Base-by-base conservation (phyloP, 2,113 vertebrate genomes). In the Grantiella picta region DNA sequence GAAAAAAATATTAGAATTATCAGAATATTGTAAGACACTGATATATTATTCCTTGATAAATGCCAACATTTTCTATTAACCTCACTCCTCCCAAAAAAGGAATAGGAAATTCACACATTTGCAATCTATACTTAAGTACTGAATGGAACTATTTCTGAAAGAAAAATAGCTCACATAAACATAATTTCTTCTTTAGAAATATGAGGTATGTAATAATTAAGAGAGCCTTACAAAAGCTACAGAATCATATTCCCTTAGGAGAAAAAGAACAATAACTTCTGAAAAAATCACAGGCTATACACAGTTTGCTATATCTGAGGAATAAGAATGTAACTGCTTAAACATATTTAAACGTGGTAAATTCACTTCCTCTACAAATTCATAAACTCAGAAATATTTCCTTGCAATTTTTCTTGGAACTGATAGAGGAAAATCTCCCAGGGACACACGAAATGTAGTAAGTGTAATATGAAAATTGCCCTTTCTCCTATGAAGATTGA, bases 331-430 rank as follows among this genome's bases (percentile, higher is more conserved):
- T 44, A 94, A 76, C 68, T 61, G 68, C 52, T 59, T 92, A 82
- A 80, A 69, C 22, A 11, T 71, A 90, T 84, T 89, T 84, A 9
- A 84, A 94, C 93, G 76, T 53, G 49, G 38, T 80, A 94, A 89
- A 94, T 89, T 82, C 7, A 72, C 54, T 93, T 95, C 77, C 87
- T 89, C 76, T 82, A 56, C 49, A 78, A 90, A 95, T 92, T 84
- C 82, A 86, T 92, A 94, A 95, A 94, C 69, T 90, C 82, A 90
- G 47, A 88, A 93, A 65, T 63, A 65, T 89, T 95, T 90, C 82
- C 77, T 90, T 89, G 82, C 57, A 84, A 73, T 93, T 90, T 69
- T 79, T 94, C 85, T 87, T 96, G 96, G 94, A 96, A 76, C 65
- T 82, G 65, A 89, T 56, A 86, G 77, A 94, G 81, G 87, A 94